Conservation (phyloP, 2,797 vertebrate species). For the Macroramphosus scolopax region DNA sequence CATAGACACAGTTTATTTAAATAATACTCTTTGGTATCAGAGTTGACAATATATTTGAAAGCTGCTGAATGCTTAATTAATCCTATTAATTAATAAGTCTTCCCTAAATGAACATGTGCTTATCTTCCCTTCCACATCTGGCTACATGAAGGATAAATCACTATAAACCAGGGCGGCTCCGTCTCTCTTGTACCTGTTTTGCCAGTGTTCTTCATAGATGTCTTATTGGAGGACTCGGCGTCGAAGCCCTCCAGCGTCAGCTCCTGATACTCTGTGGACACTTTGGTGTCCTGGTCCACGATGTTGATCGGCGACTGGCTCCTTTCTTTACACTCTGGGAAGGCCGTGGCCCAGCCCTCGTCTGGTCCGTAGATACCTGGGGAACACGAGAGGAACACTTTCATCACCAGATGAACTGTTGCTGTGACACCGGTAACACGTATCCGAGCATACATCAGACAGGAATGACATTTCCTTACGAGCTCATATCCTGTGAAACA, state of each 20-base stretch:
- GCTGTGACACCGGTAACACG: not conserved
- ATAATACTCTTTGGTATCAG: too few species aligned
- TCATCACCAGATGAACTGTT: too few species aligned
- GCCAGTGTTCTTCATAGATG: constrained; percentile 97
- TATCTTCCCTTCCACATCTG: too few species aligned
- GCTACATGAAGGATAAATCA: too few species aligned
- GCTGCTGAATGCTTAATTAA: too few species aligned
- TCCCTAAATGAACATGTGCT: too few species aligned
- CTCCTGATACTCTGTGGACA: constrained; percentile 88
- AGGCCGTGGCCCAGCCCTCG: constrained; percentile 88
- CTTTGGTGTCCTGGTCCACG: constrained; percentile 81
- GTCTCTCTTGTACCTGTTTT: constrained; percentile 84
- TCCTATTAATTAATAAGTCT: too few species aligned
- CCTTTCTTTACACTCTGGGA: constrained; percentile 84
- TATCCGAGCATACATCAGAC: too few species aligned
- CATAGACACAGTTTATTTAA: too few species aligned
- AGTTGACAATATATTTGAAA: too few species aligned
- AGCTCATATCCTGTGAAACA: constrained; percentile 25
- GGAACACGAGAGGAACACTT: not conserved
- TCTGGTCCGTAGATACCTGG: constrained; percentile 90
- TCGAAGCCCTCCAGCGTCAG: constrained; percentile 90
- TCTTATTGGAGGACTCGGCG: constrained; percentile 92
- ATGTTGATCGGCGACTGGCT: constrained; percentile 96
- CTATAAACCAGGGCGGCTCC: too few species aligned
- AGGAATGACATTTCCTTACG: constrained; percentile 27